These are phyloP conservation scores for Eulithis prunata DNA, from an alignment of 2,888 invertebrate genomes.

Conservation along the genomic window DNA sequence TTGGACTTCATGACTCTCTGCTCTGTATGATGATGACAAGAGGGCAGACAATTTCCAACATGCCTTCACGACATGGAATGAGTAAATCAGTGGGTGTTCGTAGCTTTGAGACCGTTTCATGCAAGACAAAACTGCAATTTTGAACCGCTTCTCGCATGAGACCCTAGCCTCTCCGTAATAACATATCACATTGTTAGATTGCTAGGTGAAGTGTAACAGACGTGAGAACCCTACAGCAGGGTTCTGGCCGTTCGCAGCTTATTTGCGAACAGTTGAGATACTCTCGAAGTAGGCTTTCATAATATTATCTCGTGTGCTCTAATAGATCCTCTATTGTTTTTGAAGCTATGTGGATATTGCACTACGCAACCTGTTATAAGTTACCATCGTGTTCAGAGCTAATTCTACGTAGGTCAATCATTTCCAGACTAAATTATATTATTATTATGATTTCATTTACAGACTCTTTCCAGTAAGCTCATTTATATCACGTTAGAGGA, in stretches of 20 bases:
- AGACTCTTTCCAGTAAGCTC: too few species aligned
- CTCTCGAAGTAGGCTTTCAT: background rate
- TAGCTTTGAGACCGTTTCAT: constrained; percentile 13
- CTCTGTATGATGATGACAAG: too few species aligned
- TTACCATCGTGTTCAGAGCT: too few species aligned
- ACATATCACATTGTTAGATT: constrained; percentile 49
- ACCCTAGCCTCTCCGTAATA: constrained; percentile 23
- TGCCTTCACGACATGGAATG: background rate
- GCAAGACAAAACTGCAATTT: constrained; percentile 28
- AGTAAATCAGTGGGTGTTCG: constrained; percentile 13
- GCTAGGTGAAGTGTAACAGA: constrained; percentile 53
- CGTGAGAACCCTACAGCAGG: constrained; percentile 47
- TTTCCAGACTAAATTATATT: too few species aligned
- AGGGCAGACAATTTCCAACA: background rate
- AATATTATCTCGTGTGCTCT: too few species aligned
- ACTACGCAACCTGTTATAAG: too few species aligned
- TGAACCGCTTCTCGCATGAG: constrained; percentile 25
- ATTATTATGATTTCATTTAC: too few species aligned
- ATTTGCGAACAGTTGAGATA: constrained; percentile 12
- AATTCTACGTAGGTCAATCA: too few species aligned
- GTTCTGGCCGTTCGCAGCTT: constrained; percentile 20
- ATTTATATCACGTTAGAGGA: too few species aligned
- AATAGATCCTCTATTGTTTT: too few species aligned
- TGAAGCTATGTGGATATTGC: too few species aligned
- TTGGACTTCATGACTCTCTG: too few species aligned